Conservation (phyloP, 2,888 invertebrate species). For the Linnaemya tessellans region DNA sequence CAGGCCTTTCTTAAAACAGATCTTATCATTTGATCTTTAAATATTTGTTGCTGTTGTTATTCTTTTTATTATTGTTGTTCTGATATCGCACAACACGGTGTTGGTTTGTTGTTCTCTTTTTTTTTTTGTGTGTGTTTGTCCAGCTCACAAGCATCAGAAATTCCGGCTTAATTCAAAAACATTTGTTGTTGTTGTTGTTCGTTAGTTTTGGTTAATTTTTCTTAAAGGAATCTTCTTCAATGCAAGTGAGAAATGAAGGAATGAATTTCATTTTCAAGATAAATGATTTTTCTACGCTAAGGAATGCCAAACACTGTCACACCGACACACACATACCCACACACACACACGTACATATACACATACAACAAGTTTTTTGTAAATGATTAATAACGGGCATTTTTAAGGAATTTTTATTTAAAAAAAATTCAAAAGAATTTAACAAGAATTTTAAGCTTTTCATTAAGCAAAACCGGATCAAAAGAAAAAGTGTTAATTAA, state of each 20-base stretch:
- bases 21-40: slow-evolving; percentile 68
- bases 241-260: slow-evolving; percentile 54
- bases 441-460: slow-evolving; percentile 10
- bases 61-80: slow-evolving; percentile 31
- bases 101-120: neutral
- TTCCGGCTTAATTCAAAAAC: slow-evolving; percentile 53
- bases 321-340: neutral
- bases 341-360: neutral
- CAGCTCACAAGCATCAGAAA: slow-evolving; percentile 43
- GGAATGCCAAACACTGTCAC: slow-evolving; percentile 42
- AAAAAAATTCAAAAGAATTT: neutral
- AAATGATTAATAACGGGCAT: slow-evolving; percentile 50
- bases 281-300: slow-evolving; percentile 63
- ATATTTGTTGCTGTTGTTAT: slow-evolving; percentile 30
- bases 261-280: slow-evolving; percentile 68
- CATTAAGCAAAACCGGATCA: neutral
- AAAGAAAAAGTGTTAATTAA: slow-evolving; percentile 33
- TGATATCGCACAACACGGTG: slow-evolving; percentile 34
- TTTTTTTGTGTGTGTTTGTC: slow-evolving; percentile 17
- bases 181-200: slow-evolving; percentile 28
- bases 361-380: neutral
- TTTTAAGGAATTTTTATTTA: slow-evolving; percentile 28
- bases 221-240: slow-evolving; percentile 46
- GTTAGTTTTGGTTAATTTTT: slow-evolving; percentile 56
- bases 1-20: slow-evolving; percentile 48